Conservation (phyloP, 2,888 invertebrate species). For the Tuta absoluta region DNA sequence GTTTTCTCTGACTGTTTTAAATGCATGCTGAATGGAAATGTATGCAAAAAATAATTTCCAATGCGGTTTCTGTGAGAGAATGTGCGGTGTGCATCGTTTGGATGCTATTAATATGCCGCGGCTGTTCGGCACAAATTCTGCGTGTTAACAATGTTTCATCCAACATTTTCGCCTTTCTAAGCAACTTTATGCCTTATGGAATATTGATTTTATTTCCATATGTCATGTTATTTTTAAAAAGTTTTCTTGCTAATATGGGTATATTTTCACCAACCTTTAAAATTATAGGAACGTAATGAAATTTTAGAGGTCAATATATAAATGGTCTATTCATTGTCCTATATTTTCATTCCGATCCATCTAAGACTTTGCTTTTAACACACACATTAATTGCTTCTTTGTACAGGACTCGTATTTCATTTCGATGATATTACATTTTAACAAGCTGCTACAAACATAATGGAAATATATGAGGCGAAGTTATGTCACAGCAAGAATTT, state of each 20-base stretch:
- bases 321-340: no score
- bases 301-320: no score
- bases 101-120: neutral
- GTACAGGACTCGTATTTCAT: neutral
- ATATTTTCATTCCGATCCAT: neutral
- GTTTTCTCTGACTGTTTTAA: neutral
- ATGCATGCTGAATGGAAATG: neutral
- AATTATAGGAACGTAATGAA: no score
- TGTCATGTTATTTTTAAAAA: no score
- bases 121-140: neutral
- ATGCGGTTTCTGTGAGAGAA: neutral
- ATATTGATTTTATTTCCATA: neutral
- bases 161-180: neutral
- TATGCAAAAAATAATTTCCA: neutral
- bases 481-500: slow-evolving; percentile 1
- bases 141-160: neutral
- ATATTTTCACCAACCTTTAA: no score
- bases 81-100: slow-evolving; percentile 1
- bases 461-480: neutral
- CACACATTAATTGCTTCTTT: neutral
- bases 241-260: no score
- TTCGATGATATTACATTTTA: neutral
- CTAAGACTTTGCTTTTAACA: neutral
- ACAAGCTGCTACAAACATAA: neutral
- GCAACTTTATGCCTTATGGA: neutral